Base-by-base conservation (phyloP, 1,140 invertebrate species). In the Aplysia californica region DNA sequence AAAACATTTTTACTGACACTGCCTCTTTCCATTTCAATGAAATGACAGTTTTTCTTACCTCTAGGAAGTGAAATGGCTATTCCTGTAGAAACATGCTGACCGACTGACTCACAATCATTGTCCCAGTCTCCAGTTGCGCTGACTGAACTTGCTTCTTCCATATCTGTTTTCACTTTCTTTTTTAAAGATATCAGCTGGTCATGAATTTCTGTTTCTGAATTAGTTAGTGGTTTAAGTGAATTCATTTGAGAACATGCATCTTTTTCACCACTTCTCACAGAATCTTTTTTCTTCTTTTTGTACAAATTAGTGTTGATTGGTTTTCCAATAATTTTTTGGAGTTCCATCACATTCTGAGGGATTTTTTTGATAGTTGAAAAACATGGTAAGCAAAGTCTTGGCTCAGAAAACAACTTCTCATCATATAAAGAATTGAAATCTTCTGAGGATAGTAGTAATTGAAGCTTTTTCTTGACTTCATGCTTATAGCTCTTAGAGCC, bases 301-400 rank as follows among this genome's bases (percentile, higher is more conserved):
- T 44, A 44, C 10, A 44, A 26, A 15, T 68, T 68, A 26, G 50
- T 5, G 31, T 68, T 68, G 50, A 68, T 44, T 4, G 36, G 36
- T 26, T 36, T 26, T 10, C 66, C 66, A 3, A 68, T n/a, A 5
- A 68, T 18, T 29, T 68, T 41, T 36, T 31, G 35, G 26, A 68
- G 20, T 6, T 41, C 29, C 21, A 20, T 44, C 5, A 68, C 15
- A 20, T 41, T 41, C 50, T 44, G 23, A 21, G 66, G 66, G 29
- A 68, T 44, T 29, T 68, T 36, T 29, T 68, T 68, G 38, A 68
- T 68, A 3, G 66, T 68, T 36, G 50, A 36, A 68, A 68, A 68
- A 23, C 66, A 68, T 1, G 50, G 66, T 10, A 44, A 44, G 50
- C 66, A 68, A 6, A 68, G 39, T 44, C 66, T 68, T 31, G 66